A percentile compares a stretch with the other conserved stretches of the same genome.
Evolutionary conservation across 2,888 invertebrate genomes (phyloP).

Genomic region (Colletes collaris): DNA sequence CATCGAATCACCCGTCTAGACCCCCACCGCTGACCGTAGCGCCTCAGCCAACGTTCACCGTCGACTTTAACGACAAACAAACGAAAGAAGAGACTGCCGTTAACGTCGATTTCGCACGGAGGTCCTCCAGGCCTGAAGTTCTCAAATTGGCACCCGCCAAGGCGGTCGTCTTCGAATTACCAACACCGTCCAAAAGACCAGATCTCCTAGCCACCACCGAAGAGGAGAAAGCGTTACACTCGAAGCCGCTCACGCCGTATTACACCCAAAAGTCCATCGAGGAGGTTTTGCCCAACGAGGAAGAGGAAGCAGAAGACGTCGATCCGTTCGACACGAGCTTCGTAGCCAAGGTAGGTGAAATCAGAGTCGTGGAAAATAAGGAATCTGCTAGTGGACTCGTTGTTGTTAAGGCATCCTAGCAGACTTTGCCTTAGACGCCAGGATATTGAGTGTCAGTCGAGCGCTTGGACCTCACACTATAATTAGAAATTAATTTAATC

Average conservation of each 20-base stretch:
- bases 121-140: conserved; percentile 88
- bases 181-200: conserved; percentile 83
- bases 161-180: conserved; percentile 86
- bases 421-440: too few species aligned
- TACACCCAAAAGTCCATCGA: conserved; percentile 86
- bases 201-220: conserved; percentile 85
- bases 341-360: conserved; percentile 79
- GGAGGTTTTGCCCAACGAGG: conserved; percentile 85
- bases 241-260: conserved; percentile 92
- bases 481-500: too few species aligned
- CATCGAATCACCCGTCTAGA: conserved; percentile 62
- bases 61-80: conserved; percentile 60
- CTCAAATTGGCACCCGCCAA: conserved; percentile 81
- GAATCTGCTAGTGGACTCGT: too few species aligned
- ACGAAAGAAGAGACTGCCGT: conserved; percentile 2
- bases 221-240: conserved; percentile 85
- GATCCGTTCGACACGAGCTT: conserved; percentile 89
- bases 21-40: conserved; percentile 51
- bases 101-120: conserved; percentile 47
- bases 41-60: conserved; percentile 55
- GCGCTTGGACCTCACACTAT: too few species aligned
- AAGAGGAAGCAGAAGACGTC: conserved; percentile 79
- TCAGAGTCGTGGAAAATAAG: too few species aligned
- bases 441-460: too few species aligned
- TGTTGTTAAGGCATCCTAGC: too few species aligned